These are phyloP conservation scores for Drosophila takahashii DNA, from an alignment of 1,140 invertebrate genomes.

Conservation along the genomic window DNA sequence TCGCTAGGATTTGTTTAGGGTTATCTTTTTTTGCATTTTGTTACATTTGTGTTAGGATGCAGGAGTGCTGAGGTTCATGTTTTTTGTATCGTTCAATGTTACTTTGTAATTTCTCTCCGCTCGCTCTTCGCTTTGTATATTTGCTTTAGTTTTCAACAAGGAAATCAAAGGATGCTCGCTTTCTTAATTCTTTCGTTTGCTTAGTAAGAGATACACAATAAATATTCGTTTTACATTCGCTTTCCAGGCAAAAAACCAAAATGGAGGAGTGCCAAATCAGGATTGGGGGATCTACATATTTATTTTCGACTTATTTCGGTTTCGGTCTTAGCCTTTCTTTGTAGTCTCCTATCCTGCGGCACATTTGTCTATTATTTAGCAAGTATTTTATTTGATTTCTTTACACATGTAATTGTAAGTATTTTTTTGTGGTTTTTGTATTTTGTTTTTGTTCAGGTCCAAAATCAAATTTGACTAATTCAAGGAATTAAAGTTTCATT, in stretches of 20 bases:
- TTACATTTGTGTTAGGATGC: constrained; percentile 84
- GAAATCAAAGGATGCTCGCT: constrained; percentile 70
- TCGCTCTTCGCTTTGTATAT: constrained; percentile 70
- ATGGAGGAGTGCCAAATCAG: constrained; percentile 48
- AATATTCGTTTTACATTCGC: constrained; percentile 50
- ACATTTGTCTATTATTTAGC: constrained; percentile 75
- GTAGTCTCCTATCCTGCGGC: constrained; percentile 15
- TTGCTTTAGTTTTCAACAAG: constrained; percentile 80
- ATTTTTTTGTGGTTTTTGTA: constrained; percentile 48
- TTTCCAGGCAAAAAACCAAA: constrained; percentile 62
- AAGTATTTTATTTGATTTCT: constrained; percentile 57
- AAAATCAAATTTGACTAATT: constrained; percentile 84
- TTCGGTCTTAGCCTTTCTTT: not conserved
- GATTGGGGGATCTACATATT: not conserved
- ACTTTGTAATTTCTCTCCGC: constrained; percentile 77
- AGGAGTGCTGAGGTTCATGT: constrained; percentile 84
- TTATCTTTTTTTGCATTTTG: constrained; percentile 53
- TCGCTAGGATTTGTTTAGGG: constrained; percentile 76
- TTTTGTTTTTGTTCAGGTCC: constrained; percentile 75
- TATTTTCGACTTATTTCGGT: not conserved
- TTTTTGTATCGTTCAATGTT: constrained; percentile 84
- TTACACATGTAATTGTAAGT: constrained; percentile 44
- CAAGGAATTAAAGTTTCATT: constrained; percentile 84
- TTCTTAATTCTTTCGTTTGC: constrained; percentile 11
- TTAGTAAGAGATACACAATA: constrained; percentile 69